phyloP scores from a whole-genome alignment of 2,797 vertebrate genomes.

The Molossus molossus region DNA sequence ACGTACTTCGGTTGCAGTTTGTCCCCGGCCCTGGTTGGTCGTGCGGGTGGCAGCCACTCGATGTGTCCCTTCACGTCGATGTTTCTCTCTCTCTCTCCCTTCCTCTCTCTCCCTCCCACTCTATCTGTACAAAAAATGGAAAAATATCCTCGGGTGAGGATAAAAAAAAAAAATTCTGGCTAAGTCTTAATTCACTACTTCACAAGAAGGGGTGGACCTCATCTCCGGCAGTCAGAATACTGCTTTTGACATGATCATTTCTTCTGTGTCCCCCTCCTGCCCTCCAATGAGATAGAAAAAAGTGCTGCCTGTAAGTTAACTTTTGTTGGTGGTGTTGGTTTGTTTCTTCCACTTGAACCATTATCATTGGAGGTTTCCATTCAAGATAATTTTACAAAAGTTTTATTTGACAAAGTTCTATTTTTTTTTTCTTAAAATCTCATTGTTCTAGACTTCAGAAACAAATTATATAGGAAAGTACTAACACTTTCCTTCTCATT shows the following conservation, averaged over 20 bases:
- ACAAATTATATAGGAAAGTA: neutral
- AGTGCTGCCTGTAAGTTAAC: neutral
- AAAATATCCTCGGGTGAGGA: no score
- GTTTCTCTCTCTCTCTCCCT: no score
- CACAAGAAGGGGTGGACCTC: neutral
- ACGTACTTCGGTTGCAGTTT: no score
- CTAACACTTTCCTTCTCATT: neutral
- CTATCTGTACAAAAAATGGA: no score
- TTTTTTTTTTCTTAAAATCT: neutral
- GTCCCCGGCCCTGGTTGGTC: no score
- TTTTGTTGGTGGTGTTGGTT: neutral
- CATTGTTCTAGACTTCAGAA: neutral
- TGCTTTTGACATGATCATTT: neutral
- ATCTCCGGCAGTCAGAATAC: neutral
- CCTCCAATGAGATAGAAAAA: neutral
- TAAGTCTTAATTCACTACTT: neutral
- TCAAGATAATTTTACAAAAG: neutral
- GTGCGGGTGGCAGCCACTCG: no score
- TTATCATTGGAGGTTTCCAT: neutral
- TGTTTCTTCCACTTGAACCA: neutral
- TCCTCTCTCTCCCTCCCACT: no score
- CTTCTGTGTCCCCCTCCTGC: neutral
- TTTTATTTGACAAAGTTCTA: neutral
- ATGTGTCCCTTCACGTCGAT: no score
- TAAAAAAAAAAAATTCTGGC: neutral